These are phyloP conservation scores for Odiellus spinosus DNA, from an alignment of 2,888 invertebrate genomes.

Conservation along the genomic window DNA sequence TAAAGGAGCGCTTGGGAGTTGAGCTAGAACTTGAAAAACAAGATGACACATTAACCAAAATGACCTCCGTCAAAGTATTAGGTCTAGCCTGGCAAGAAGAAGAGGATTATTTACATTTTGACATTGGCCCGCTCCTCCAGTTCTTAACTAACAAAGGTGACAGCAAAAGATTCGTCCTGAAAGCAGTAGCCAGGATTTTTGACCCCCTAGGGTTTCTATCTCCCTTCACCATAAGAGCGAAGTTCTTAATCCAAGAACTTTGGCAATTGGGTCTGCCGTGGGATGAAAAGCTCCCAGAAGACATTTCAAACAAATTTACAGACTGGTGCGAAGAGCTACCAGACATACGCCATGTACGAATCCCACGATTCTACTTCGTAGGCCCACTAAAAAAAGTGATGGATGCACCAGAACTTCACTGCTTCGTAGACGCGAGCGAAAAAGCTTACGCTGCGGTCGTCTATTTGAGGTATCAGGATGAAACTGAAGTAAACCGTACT, in stretches of 20 bases:
- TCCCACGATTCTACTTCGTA: constrained; percentile 7
- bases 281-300: constrained; percentile 19
- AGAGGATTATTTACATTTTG: too few relatives aligned
- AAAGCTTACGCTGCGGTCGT: constrained; percentile 18
- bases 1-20: too few relatives aligned
- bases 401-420: constrained; percentile 8
- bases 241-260: constrained; percentile 20
- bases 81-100: too few relatives aligned
- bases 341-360: neutral
- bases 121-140: too few relatives aligned
- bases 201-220: constrained; percentile 18
- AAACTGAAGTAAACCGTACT: too few relatives aligned
- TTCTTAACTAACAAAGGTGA: too few relatives aligned
- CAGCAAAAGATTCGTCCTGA: too few relatives aligned
- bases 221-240: constrained; percentile 13
- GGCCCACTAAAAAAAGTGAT: too few relatives aligned
- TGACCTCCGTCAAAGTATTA: too few relatives aligned
- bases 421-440: constrained; percentile 20
- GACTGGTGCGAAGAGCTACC: neutral
- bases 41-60: too few relatives aligned
- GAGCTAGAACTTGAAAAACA: too few relatives aligned
- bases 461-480: constrained; percentile 17
- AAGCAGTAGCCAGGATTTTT: too few relatives aligned
- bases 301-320: constrained; percentile 1
- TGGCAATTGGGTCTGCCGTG: constrained; percentile 19